Percentiles rank a stretch among this genome's conserved stretches.
These are phyloP conservation scores for Sebastes kiyomatsui DNA, from an alignment of 2,797 vertebrate genomes.

Conservation along the genomic window DNA sequence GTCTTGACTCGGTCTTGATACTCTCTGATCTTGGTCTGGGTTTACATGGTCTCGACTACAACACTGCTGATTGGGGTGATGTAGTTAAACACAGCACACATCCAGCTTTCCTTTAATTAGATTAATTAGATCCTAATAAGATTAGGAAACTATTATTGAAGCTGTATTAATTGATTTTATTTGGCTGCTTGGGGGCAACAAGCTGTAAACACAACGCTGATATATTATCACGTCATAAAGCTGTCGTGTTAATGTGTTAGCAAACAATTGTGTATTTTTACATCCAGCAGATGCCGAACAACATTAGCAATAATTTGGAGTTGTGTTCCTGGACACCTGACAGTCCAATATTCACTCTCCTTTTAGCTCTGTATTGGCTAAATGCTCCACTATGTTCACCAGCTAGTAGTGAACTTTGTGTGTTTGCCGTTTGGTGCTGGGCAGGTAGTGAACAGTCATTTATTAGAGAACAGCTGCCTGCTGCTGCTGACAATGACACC, in stretches of 20 bases:
- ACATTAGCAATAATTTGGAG: neutral
- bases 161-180: neutral
- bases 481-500: neutral
- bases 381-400: neutral
- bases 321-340: neutral
- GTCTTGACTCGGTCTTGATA: too few relatives aligned
- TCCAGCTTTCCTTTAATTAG: neutral
- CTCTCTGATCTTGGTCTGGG: too few relatives aligned
- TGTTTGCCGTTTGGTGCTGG: neutral
- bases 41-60: too few relatives aligned
- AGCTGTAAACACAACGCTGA: neutral
- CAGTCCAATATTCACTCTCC: neutral
- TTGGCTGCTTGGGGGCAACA: neutral
- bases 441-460: neutral
- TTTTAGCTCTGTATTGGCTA: neutral
- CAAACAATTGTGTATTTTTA: too few relatives aligned
- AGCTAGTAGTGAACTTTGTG: neutral
- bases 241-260: too few relatives aligned
- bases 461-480: neutral
- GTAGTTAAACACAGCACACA: neutral
- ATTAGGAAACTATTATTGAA: neutral
- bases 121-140: neutral
- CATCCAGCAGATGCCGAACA: too few relatives aligned
- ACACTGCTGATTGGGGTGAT: neutral
- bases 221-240: too few relatives aligned